Evolutionary conservation across 2,888 invertebrate species (phyloP), one percentile per base, ranked within the genome.

Genomic region (Philonicus albiceps): DNA sequence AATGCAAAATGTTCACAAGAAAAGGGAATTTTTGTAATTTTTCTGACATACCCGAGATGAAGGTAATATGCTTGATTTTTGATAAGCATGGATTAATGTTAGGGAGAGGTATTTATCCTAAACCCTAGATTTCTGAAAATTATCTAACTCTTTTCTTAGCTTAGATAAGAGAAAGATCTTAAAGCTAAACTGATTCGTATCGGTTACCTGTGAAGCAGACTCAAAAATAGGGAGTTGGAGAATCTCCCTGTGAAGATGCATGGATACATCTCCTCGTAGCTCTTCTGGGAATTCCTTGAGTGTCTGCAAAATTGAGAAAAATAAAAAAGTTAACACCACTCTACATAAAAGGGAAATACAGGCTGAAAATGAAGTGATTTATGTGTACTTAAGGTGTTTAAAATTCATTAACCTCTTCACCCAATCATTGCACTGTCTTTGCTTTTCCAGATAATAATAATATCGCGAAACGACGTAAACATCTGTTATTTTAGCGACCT

Each of bases 201-300:
- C 80, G 89, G 89, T 90, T 89, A 92, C 92, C 91, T 98, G 98
- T 3, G 98, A 98, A 16, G 98, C 98, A 3, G 96, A 95, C 92
- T 98, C 98, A 93, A 99, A 98, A 93, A 98, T 97, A 53, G 98
- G 98, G 88, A 98, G 94, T 89, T 97, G 97, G 89, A 99, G 94
- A 90, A 98, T 97, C 93, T 98, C 98, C 87, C 98, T 95, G 93
- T 98, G 97, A 89, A 99, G 94, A 93, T 99, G 98, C 95, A 98
- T 96, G 85, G 98, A 98, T 72, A 99, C 98, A 91, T 98, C 98
- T 22, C 98, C 98, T 87, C 98, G 94, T 86, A 99, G 93, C 92
- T 98, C 98, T 91, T 98, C 98, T 0, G 98, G 98, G 93, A 98
- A 98, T 93, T 98, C 98, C 93, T 97, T 97, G 89, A 98, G 93